Conservation (phyloP, 30 jellyfish, hydroid and myxozoan species). For the Hydractinia symbiolongicarpus region DNA sequence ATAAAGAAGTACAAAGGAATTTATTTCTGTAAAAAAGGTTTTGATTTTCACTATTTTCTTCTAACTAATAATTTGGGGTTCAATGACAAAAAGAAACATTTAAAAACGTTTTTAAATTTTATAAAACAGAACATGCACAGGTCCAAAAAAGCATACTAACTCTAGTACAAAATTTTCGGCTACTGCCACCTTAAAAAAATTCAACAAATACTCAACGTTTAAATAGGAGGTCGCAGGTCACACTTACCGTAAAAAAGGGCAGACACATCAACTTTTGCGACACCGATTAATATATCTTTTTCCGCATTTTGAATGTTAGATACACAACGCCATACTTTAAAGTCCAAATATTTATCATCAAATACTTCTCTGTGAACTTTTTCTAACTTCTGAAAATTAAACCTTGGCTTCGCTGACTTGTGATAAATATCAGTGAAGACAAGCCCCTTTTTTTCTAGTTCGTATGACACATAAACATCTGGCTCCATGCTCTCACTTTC, state of each 20-base stretch:
- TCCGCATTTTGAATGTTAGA: slow-evolving; percentile 29
- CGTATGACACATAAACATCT: slow-evolving; percentile 36
- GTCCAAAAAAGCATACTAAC: too few relatives aligned
- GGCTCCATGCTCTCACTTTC: slow-evolving; percentile 10
- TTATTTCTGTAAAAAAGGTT: not conserved
- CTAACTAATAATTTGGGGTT: too few relatives aligned
- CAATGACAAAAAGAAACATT: too few relatives aligned
- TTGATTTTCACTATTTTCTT: too few relatives aligned
- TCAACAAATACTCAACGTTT: not conserved
- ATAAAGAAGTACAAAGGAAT: too few relatives aligned
- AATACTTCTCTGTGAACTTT: slow-evolving; percentile 36
- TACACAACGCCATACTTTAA: slow-evolving; percentile 30
- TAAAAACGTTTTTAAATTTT: too few relatives aligned
- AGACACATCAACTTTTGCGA: slow-evolving; percentile 64
- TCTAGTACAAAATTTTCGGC: too few relatives aligned
- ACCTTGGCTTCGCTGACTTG: slow-evolving; percentile 44
- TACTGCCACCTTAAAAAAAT: not conserved
- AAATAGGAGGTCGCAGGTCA: not conserved
- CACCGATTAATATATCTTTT: slow-evolving; percentile 58
- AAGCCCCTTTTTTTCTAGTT: slow-evolving; percentile 29
- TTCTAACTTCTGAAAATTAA: slow-evolving; percentile 45
- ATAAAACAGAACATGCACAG: too few relatives aligned
- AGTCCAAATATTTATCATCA: slow-evolving; percentile 19
- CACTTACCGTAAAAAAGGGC: slow-evolving; percentile 52
- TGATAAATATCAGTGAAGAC: slow-evolving; percentile 17